A percentile compares a stretch with the other conserved stretches of the same genome.
Evolutionary conservation across 1,140 invertebrate genomes (phyloP).

Genomic region (Branchinecta lindahli): DNA sequence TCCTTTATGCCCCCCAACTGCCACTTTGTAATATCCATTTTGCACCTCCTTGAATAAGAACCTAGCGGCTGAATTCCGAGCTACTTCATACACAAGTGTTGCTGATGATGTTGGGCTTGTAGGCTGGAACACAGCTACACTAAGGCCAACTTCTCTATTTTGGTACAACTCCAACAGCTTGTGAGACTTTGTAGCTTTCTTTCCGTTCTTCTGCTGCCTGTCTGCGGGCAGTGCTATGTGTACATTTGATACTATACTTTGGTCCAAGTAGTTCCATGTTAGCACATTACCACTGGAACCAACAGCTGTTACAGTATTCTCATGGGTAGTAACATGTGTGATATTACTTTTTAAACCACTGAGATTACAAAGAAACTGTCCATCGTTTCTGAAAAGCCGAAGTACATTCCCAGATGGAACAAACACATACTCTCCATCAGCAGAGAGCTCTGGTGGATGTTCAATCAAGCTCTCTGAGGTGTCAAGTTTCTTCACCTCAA

Average conservation of each 20-base stretch:
- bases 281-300: background rate
- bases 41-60: background rate
- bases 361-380: background rate
- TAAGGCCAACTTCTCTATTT: background rate
- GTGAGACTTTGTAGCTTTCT: background rate
- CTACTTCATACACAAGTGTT: background rate
- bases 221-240: background rate
- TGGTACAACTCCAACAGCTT: background rate
- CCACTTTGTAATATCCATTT: conserved; percentile 1
- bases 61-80: background rate
- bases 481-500: background rate
- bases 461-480: background rate
- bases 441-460: background rate
- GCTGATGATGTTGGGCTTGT: background rate
- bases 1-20: conserved; percentile 17
- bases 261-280: background rate
- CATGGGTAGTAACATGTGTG: background rate
- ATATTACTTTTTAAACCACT: background rate
- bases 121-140: background rate
- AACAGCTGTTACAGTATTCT: background rate
- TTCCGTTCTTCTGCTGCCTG: too few relatives aligned
- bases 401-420: background rate
- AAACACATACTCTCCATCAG: background rate
- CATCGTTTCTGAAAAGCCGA: background rate
- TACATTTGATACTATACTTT: background rate